Evolutionary conservation across 2,888 invertebrate genomes (phyloP).

Genomic region (Oxytorus armatus): DNA sequence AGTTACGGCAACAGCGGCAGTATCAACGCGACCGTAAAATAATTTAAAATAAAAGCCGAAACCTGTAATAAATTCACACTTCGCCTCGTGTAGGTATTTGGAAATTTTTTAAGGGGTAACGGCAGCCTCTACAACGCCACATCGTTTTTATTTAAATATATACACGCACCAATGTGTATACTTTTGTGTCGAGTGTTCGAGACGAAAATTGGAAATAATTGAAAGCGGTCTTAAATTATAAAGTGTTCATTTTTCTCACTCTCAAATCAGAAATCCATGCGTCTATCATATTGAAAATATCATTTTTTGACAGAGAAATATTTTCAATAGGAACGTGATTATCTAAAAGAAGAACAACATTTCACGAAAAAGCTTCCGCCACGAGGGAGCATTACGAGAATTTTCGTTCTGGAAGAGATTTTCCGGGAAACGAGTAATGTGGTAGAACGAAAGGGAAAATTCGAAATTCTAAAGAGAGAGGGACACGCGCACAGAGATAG

Average conservation of each 20-base stretch:
- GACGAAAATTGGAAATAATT: no score
- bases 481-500: conserved; percentile 32
- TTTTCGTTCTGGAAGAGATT: conserved; percentile 8
- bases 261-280: no score
- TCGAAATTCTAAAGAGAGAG: background rate
- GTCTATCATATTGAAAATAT: no score
- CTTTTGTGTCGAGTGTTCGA: no score
- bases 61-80: conserved; percentile 80
- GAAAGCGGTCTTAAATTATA: no score
- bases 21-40: conserved; percentile 51
- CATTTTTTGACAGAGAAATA: no score
- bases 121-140: conserved; percentile 73
- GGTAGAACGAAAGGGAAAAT: background rate
- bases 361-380: background rate
- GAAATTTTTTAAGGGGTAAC: conserved; percentile 77
- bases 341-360: background rate
- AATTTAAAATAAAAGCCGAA: conserved; percentile 23
- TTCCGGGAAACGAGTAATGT: background rate
- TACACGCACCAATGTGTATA: background rate
- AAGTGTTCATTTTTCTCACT: no score
- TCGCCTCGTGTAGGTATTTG: conserved; percentile 78
- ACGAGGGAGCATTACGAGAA: background rate
- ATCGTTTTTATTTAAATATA: conserved; percentile 74
- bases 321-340: background rate
- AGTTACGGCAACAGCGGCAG: conserved; percentile 44